Conservation (phyloP, 1,140 invertebrate genomes). For the Bombus haemorrhoidalis region DNA sequence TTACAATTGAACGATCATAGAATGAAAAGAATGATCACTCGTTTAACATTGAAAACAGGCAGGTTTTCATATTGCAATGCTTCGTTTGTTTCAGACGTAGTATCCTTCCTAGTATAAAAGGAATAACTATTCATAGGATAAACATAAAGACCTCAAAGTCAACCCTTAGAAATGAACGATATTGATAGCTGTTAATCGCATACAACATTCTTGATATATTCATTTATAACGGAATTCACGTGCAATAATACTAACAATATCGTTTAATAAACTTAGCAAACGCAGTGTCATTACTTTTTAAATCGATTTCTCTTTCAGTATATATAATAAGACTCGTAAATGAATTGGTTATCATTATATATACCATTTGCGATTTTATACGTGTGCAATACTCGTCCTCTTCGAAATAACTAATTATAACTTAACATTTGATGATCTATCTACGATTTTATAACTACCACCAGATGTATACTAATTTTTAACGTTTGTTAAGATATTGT, state of each 20-base stretch:
- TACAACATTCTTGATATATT: background rate
- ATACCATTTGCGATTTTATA: background rate
- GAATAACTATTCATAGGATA: conserved; percentile 31
- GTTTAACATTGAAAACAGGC: background rate
- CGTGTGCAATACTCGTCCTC: conserved; percentile 1
- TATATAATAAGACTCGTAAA: conserved; percentile 7
- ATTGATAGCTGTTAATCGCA: conserved; percentile 7
- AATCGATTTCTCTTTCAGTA: conserved; percentile 7
- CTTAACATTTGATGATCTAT: conserved; percentile 4
- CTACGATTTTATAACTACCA: conserved; percentile 20
- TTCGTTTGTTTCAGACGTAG: conserved; percentile 42
- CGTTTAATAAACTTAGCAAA: conserved; percentile 42
- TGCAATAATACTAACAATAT: conserved; percentile 18
- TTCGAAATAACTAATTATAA: conserved; percentile 6
- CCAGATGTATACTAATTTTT: conserved; percentile 40
- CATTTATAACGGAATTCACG: background rate
- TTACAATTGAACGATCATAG: conserved; percentile 4
- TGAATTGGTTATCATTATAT: conserved; percentile 7
- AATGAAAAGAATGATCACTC: background rate
- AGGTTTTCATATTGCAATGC: background rate
- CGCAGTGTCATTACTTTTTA: conserved; percentile 13
- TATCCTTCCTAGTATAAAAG: conserved; percentile 35
- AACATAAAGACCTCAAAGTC: conserved; percentile 46
- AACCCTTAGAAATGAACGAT: conserved; percentile 29
- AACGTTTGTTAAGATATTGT: conserved; percentile 49